Base-by-base conservation (phyloP, 2,797 vertebrate species). In the Aplochiton taeniatus region DNA sequence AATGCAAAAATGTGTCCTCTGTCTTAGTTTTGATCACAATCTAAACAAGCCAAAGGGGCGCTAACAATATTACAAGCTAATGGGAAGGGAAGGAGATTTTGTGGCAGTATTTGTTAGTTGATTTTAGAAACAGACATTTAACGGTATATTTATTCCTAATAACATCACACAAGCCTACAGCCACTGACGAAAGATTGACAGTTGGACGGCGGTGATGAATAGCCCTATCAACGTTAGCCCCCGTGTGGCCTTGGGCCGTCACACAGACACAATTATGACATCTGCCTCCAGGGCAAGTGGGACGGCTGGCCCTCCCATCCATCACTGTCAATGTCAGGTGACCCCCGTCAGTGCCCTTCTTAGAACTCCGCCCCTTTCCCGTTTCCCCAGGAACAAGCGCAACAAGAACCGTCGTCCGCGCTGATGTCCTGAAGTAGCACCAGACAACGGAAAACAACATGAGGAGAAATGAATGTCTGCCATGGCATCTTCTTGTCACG, bases 251-350 rank as follows among this genome's bases (percentile, higher is more conserved):
- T 50, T 50, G 48, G 9, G 4, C 14, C 31, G 45, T 42, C 17
- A 48, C 19, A 56, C 57, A 63, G 41, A 53, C 19, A n/a, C n/a
- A n/a, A n/a, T n/a, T 59, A 42, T 69, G 68, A 73, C 63, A 65
- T 55, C 18, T 50, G 47, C 55, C 59, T 63, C n/a, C 45, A 56
- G 50, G 42, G 46, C 55, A 42, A 53, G n/a, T 18, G 61, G 42
- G 61, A 50, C 16, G 45, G 12, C 49, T 42, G 48, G 9, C 61
- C 20, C 61, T 43, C 61, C 68, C 54, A 76, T 77, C 61, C 51
- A 73, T 77, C 77, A 77, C 52, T 8, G 8, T 51, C 57, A 63
- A 64, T 45, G 70, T 66, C 68, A 53, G 62, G 65, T 51, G 31
- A 18, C 60, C 49, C 41, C 19, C 11, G 9, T 19, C 17, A 11